These are phyloP conservation scores for Tigriopus californicus DNA, from an alignment of 2,888 invertebrate species.

Conservation along the genomic window DNA sequence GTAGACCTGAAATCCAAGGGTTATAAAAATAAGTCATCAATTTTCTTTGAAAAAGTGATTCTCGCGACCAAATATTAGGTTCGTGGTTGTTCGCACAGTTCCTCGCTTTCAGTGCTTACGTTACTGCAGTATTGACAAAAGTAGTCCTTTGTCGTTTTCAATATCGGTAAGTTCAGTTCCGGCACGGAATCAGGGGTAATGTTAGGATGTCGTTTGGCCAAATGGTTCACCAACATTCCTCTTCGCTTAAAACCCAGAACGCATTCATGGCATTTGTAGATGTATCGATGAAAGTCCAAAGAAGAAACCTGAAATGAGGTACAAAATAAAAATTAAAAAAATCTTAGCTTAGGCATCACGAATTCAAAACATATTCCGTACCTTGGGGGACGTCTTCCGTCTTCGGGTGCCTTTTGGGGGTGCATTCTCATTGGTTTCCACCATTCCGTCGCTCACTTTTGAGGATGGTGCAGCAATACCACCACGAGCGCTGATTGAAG, in stretches of 20 bases:
- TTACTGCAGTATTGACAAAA: constrained; percentile 69
- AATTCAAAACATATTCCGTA: constrained; percentile 21
- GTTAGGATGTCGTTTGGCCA: constrained; percentile 53
- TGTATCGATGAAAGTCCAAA: constrained; percentile 47
- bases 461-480: constrained; percentile 19
- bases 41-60: too few relatives aligned
- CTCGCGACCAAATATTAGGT: too few relatives aligned
- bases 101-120: too few relatives aligned
- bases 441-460: constrained; percentile 18
- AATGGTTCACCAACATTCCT: constrained; percentile 67
- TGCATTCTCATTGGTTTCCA: too few relatives aligned
- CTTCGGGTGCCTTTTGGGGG: constrained; percentile 21
- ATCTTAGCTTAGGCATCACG: background rate
- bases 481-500: constrained; percentile 25
- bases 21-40: too few relatives aligned
- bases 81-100: too few relatives aligned
- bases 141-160: constrained; percentile 54
- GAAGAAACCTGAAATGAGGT: constrained; percentile 30
- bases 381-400: constrained; percentile 40
- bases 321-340: background rate
- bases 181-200: constrained; percentile 44
- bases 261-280: constrained; percentile 56
- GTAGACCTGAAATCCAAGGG: constrained; percentile 35
- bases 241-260: constrained; percentile 57
- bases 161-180: constrained; percentile 55